These are phyloP conservation scores for Pinna nobilis DNA, from an alignment of 1,140 invertebrate species.

Conservation along the genomic window DNA sequence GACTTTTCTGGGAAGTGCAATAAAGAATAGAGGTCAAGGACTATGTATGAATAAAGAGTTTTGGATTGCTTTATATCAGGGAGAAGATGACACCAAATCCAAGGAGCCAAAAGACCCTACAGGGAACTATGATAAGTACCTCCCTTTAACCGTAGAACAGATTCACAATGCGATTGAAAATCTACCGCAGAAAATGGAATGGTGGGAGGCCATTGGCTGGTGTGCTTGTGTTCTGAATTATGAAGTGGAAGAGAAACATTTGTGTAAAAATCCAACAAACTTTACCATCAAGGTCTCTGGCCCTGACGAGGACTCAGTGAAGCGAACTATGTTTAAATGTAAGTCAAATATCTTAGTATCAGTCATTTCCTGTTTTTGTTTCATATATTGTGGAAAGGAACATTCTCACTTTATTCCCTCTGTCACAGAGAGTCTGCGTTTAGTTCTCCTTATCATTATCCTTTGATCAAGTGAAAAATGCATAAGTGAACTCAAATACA, in stretches of 20 bases:
- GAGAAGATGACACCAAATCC: slow-evolving; percentile 20
- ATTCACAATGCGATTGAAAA: slow-evolving; percentile 32
- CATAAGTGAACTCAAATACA: too few species aligned
- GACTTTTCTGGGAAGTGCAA: too few species aligned
- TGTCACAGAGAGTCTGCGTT: not conserved
- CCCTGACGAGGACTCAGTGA: slow-evolving; percentile 35
- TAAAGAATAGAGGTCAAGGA: too few species aligned
- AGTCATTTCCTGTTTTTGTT: not conserved
- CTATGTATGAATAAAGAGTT: too few species aligned
- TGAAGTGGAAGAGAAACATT: slow-evolving; percentile 36
- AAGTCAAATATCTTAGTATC: slow-evolving; percentile 12
- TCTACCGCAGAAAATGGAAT: slow-evolving; percentile 46
- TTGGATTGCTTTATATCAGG: too few species aligned
- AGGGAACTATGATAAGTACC: not conserved
- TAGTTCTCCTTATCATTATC: too few species aligned
- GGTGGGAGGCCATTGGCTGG: slow-evolving; percentile 52
- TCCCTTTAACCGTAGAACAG: slow-evolving; percentile 26
- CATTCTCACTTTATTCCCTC: not conserved
- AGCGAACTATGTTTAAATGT: slow-evolving; percentile 51
- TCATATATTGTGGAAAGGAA: not conserved
- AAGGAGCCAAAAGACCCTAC: not conserved
- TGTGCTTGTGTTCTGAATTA: slow-evolving; percentile 51
- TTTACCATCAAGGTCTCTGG: slow-evolving; percentile 51
- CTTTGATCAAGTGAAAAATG: too few species aligned
- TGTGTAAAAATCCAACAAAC: slow-evolving; percentile 36